Evolutionary conservation across 1,140 invertebrate species (phyloP).

Genomic region (Drosophila parabipectinata): DNA sequence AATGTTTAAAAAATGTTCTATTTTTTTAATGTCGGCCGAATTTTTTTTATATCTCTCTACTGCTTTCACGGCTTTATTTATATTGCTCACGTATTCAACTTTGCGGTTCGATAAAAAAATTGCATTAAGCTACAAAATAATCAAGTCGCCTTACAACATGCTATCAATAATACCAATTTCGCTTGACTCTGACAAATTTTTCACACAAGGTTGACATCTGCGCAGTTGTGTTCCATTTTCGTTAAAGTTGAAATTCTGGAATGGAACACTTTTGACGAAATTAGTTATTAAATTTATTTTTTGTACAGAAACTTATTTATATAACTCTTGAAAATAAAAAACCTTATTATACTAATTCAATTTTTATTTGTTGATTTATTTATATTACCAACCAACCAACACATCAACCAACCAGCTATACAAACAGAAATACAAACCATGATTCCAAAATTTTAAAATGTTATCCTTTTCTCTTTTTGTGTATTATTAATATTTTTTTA

Average conservation of each 20-base stretch:
- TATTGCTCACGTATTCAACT: slow-evolving; percentile 42
- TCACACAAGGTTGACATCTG: slow-evolving; percentile 3
- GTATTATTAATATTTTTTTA: no score
- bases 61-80: slow-evolving; percentile 32
- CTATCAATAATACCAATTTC: slow-evolving; percentile 72
- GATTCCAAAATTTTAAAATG: no score
- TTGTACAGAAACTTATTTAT: no score
- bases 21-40: slow-evolving; percentile 35
- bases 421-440: no score
- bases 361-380: no score
- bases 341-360: background rate
- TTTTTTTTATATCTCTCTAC: slow-evolving; percentile 2
- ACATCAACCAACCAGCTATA: no score
- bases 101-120: slow-evolving; percentile 40
- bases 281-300: background rate
- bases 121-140: slow-evolving; percentile 44
- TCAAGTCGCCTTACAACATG: slow-evolving; percentile 73
- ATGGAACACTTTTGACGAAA: slow-evolving; percentile 14
- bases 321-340: background rate
- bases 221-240: background rate
- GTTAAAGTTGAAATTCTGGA: slow-evolving; percentile 1
- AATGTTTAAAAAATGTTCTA: slow-evolving; percentile 35
- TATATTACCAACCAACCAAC: no score
- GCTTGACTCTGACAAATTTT: slow-evolving; percentile 32
- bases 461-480: no score